Percentiles rank a stretch among this genome's conserved stretches.
Evolutionary conservation across 2,797 vertebrate species (phyloP).

Genomic region (Melanitta fusca): DNA sequence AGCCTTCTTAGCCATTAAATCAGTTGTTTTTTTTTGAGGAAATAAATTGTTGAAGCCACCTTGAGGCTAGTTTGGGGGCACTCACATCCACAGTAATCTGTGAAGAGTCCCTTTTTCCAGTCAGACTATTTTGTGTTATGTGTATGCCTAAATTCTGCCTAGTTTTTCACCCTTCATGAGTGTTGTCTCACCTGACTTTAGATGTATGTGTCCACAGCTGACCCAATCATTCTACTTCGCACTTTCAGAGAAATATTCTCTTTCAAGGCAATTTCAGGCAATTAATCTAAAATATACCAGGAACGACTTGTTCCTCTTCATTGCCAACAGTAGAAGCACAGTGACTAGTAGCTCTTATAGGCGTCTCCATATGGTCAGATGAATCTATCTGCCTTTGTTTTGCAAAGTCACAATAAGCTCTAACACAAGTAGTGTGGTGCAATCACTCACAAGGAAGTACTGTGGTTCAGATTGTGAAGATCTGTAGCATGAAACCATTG

Average conservation of each 20-base stretch:
- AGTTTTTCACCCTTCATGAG: neutral
- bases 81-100: conserved; percentile 17
- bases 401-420: neutral
- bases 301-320: neutral
- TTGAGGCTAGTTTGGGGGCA: conserved; percentile 26
- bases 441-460: neutral
- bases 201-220: neutral
- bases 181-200: neutral
- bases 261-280: neutral
- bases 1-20: conserved; percentile 34
- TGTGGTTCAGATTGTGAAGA: neutral
- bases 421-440: neutral
- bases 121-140: neutral
- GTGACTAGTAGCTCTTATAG: neutral
- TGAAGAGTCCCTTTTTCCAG: conserved; percentile 21
- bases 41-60: conserved; percentile 50
- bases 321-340: neutral
- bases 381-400: neutral
- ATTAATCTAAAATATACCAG: neutral
- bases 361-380: neutral
- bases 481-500: neutral
- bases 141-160: neutral
- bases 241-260: neutral
- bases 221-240: neutral
- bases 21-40: conserved; percentile 49